These are phyloP conservation scores for Leucania comma DNA, from an alignment of 2,888 invertebrate species.

Conservation along the genomic window DNA sequence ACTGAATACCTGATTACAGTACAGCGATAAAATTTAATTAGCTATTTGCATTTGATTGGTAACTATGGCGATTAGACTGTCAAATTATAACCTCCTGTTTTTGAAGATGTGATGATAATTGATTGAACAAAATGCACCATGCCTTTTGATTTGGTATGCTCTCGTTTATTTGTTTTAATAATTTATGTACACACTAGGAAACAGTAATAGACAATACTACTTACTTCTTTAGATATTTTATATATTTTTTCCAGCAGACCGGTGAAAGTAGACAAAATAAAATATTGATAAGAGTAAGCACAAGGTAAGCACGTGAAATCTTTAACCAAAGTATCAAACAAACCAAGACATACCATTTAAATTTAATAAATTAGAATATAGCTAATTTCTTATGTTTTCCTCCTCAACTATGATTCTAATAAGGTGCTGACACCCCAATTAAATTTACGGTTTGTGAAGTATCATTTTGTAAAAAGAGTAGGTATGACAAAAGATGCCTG, in stretches of 20 bases:
- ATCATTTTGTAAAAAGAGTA: too few species aligned
- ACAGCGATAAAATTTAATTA: slow-evolving; percentile 14
- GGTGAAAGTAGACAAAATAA: not conserved
- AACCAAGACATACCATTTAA: not conserved
- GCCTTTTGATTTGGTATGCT: slow-evolving; percentile 6
- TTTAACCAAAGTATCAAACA: too few species aligned
- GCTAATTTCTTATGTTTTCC: not conserved
- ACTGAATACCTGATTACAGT: slow-evolving; percentile 6
- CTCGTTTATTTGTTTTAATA: not conserved
- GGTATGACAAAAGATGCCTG: too few species aligned
- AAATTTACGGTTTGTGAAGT: too few species aligned
- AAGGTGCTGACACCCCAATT: not conserved
- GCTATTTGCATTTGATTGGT: slow-evolving; percentile 14
- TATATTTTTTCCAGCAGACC: not conserved
- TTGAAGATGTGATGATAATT: slow-evolving; percentile 12
- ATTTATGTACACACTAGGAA: too few species aligned
- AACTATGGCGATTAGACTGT: slow-evolving; percentile 15
- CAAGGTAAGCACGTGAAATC: too few species aligned
- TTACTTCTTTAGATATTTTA: too few species aligned
- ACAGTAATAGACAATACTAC: too few species aligned
- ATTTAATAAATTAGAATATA: not conserved
- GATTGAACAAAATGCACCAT: not conserved
- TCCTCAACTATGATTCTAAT: not conserved
- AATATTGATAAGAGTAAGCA: too few species aligned
- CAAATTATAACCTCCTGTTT: slow-evolving; percentile 11